Percentiles rank a stretch among this genome's conserved stretches.
Evolutionary conservation across 2,113 vertebrate species (phyloP).

Genomic region (Neotragus moschatus): DNA sequence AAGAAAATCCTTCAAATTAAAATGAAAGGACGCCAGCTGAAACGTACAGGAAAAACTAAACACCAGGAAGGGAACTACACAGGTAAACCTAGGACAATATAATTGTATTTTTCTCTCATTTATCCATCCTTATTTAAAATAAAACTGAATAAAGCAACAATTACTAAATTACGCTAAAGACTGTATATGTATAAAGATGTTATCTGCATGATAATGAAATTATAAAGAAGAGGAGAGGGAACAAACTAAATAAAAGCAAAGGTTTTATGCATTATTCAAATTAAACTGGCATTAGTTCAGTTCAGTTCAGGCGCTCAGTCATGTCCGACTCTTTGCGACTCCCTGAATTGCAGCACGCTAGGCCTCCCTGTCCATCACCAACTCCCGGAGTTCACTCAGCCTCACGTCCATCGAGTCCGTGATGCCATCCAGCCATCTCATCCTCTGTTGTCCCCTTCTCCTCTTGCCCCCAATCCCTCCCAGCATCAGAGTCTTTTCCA

Average conservation of each 20-base stretch:
- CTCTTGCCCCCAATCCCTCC: too few relatives aligned
- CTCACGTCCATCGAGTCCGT: too few relatives aligned
- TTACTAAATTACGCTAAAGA: not conserved
- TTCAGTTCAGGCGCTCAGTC: too few relatives aligned
- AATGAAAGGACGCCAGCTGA: not conserved
- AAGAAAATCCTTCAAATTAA: not conserved
- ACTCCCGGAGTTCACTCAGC: too few relatives aligned
- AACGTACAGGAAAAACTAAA: not conserved
- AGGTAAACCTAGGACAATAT: not conserved
- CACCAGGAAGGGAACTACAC: not conserved
- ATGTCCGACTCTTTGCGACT: too few relatives aligned
- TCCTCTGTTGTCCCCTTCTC: too few relatives aligned
- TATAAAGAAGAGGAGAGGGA: not conserved
- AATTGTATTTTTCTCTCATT: not conserved
- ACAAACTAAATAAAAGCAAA: not conserved
- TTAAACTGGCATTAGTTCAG: not conserved
- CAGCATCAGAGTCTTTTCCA: too few relatives aligned
- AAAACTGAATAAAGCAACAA: not conserved
- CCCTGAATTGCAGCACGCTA: too few relatives aligned
- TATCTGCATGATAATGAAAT: not conserved
- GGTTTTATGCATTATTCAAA: not conserved
- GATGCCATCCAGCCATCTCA: too few relatives aligned
- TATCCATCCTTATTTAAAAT: not conserved
- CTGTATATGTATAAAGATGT: not conserved
- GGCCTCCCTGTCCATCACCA: too few relatives aligned